Evolutionary conservation across 2,797 vertebrate genomes (phyloP).

Genomic region (Platalea minor): DNA sequence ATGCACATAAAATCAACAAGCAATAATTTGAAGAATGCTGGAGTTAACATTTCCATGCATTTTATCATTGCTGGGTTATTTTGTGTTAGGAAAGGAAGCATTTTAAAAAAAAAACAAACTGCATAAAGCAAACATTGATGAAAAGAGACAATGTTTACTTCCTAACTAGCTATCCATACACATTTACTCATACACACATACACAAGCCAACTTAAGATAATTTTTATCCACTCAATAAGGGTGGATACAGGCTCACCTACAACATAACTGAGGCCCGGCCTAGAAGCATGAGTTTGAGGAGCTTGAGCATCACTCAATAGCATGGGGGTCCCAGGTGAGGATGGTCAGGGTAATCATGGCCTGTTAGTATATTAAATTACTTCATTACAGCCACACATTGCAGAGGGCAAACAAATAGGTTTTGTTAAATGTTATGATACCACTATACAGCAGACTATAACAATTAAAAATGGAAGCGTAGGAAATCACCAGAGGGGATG

Average conservation of each 20-base stretch:
- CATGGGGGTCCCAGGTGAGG: rapidly evolving
- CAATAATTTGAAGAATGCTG: not conserved
- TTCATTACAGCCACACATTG: not conserved
- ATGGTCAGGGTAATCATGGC: not conserved
- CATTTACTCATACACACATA: not conserved
- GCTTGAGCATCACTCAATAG: not conserved
- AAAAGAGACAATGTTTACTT: not conserved
- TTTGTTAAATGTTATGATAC: not conserved
- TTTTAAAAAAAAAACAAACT: not conserved
- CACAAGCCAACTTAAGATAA: not conserved
- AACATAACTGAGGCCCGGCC: not conserved
- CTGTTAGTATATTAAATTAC: not conserved
- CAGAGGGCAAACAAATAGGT: not conserved
- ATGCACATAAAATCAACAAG: not conserved
- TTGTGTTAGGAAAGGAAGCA: not conserved
- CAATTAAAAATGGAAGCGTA: not conserved
- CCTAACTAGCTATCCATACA: not conserved
- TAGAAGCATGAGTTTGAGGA: not conserved
- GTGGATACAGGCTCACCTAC: not conserved
- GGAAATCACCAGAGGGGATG: not conserved
- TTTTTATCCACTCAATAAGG: not conserved
- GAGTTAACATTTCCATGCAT: not conserved
- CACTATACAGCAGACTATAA: not conserved
- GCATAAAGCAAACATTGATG: rapidly evolving
- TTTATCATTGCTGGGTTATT: not conserved